Conservation (phyloP, 2,113 vertebrate species). For the Coracopsis vasa region DNA sequence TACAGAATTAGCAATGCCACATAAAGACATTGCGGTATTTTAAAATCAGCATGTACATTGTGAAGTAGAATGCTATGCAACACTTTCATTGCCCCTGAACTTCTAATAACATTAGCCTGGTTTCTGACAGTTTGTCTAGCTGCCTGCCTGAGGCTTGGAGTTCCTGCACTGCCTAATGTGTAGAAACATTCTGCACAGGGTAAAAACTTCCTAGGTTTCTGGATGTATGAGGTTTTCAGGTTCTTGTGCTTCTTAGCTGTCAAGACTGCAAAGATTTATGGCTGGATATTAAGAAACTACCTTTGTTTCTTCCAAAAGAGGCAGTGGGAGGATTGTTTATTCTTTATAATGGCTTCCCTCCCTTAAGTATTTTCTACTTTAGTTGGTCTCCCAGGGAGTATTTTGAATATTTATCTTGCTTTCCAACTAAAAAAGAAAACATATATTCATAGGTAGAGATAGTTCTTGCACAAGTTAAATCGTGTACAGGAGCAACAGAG, state of each 20-base stretch:
- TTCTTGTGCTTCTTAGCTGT: neutral
- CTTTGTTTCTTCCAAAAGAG: neutral
- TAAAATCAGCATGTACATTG: neutral
- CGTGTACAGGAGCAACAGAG: neutral
- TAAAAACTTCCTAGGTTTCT: neutral
- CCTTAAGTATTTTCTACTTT: neutral
- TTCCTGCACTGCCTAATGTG: neutral
- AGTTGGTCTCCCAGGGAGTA: neutral
- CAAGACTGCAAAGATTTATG: neutral
- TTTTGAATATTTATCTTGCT: neutral
- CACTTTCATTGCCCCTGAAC: neutral
- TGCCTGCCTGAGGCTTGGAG: neutral
- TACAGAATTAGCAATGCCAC: neutral
- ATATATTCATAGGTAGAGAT: neutral
- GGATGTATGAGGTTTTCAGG: neutral
- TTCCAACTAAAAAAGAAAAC: neutral
- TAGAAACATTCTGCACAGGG: neutral
- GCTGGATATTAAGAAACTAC: neutral
- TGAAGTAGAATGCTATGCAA: neutral
- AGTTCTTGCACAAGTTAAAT: neutral
- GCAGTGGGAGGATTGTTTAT: neutral
- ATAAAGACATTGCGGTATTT: neutral
- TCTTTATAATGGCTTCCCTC: neutral
- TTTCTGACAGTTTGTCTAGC: neutral
- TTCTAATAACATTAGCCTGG: neutral